A percentile compares a stretch with the other conserved stretches of the same genome.
Evolutionary conservation across 2,797 vertebrate genomes (phyloP).

Genomic region (Takifugu rubripes): DNA sequence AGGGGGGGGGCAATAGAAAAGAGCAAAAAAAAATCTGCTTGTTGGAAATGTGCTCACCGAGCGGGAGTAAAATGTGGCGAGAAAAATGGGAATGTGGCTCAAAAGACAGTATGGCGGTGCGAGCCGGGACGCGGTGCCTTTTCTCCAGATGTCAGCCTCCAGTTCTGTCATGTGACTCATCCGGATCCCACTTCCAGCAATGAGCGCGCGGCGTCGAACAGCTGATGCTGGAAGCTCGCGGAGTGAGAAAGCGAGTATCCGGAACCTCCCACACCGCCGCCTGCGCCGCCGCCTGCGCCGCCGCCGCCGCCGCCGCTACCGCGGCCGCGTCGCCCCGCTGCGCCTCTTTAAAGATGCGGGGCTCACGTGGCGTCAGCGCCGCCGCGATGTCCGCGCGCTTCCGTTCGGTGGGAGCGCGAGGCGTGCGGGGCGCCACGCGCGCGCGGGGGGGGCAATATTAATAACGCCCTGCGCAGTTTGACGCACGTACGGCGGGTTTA

Average conservation of each 20-base stretch:
- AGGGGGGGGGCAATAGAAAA: constrained; percentile 75
- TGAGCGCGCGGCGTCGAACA: constrained; percentile 71
- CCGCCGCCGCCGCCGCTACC: no score
- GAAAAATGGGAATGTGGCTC: constrained; percentile 95
- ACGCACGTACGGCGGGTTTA: no score
- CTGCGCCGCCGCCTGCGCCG: constrained; percentile 54
- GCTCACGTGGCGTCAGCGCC: constrained; percentile 58
- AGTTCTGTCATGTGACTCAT: constrained; percentile 92
- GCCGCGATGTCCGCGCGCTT: neutral
- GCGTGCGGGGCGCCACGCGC: no score
- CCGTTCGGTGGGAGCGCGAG: no score
- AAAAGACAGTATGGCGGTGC: constrained; percentile 97
- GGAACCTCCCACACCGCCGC: constrained; percentile 68
- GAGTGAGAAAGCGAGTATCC: constrained; percentile 42
- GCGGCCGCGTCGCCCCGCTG: constrained; percentile 15
- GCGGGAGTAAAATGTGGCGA: constrained; percentile 98
- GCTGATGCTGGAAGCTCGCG: constrained; percentile 70
- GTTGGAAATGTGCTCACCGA: constrained; percentile 98
- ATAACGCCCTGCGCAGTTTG: no score
- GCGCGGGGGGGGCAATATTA: no score
- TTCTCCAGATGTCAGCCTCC: constrained; percentile 90
- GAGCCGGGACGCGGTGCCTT: constrained; percentile 86
- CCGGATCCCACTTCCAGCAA: constrained; percentile 85
- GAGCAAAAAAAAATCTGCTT: constrained; percentile 67
- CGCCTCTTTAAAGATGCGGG: constrained; percentile 67